Conservation (phyloP, 2,113 vertebrate species). For the Mionectes macconnelli region DNA sequence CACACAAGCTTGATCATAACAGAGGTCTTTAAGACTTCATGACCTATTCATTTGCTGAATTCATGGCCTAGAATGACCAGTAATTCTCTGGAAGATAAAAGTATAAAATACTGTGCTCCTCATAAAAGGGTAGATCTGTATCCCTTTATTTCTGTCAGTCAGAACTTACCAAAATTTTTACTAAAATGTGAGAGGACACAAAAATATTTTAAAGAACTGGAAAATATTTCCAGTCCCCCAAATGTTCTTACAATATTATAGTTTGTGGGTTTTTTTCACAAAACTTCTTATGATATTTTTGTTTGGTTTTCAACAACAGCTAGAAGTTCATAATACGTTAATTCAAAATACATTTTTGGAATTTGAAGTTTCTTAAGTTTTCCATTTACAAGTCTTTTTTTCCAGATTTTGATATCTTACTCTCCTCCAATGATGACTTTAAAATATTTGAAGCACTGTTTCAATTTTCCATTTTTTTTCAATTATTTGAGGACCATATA, state of each 20-base stretch:
- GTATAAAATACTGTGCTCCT: background rate
- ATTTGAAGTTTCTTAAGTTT: background rate
- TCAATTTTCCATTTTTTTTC: background rate
- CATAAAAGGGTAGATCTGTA: background rate
- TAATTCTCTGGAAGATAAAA: background rate
- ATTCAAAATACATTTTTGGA: background rate
- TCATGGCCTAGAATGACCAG: background rate
- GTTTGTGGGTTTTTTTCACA: background rate
- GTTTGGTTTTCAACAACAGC: background rate
- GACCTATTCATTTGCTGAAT: background rate
- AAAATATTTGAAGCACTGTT: background rate
- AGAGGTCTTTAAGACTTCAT: background rate
- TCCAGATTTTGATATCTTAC: background rate
- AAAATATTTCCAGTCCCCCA: background rate
- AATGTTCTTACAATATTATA: background rate
- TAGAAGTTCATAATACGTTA: background rate
- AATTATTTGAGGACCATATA: background rate
- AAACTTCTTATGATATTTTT: background rate
- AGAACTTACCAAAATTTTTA: background rate
- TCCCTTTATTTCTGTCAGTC: background rate
- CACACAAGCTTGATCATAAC: background rate
- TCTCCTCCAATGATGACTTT: background rate
- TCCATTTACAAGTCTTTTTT: background rate
- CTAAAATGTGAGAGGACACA: background rate
- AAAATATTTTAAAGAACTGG: background rate